phyloP scores from a whole-genome alignment of 2,797 vertebrate genomes.

The Chaetophractus vellerosus region DNA sequence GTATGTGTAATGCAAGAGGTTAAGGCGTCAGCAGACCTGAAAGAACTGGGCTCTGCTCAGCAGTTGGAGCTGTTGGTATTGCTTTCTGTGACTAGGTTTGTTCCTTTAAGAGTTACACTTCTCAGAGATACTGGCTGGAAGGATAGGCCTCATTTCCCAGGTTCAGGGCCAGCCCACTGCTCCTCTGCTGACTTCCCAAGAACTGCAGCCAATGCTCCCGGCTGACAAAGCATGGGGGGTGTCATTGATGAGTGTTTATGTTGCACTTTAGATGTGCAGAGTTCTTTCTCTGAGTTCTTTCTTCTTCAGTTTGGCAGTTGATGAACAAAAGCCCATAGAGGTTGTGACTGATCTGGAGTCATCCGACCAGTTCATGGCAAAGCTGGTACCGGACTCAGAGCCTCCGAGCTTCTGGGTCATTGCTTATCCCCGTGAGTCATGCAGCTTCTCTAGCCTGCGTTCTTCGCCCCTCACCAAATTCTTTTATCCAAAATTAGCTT shows the following conservation, averaged over 20 bases:
- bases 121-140: conserved; percentile 66
- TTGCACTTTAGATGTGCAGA: conserved; percentile 49
- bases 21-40: neutral
- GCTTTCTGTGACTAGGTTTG: conserved; percentile 6
- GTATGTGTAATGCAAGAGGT: neutral
- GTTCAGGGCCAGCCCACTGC: neutral
- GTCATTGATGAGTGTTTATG: conserved; percentile 61
- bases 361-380: neutral
- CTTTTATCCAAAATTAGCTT: conserved; percentile 13
- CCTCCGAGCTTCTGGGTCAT: conserved; percentile 68
- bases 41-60: neutral
- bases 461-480: conserved; percentile 30
- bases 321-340: neutral
- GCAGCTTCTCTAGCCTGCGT: neutral
- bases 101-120: neutral
- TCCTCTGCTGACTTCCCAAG: neutral
- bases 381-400: neutral
- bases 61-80: neutral
- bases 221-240: conserved; percentile 63
- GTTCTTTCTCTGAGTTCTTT: conserved; percentile 69
- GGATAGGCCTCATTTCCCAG: conserved; percentile 10
- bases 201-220: neutral
- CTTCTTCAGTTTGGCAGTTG: conserved; percentile 6
- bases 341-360: neutral
- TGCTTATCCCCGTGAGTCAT: neutral